Conservation (phyloP, 2,113 vertebrate genomes). For the Erythrolamprus reginae region DNA sequence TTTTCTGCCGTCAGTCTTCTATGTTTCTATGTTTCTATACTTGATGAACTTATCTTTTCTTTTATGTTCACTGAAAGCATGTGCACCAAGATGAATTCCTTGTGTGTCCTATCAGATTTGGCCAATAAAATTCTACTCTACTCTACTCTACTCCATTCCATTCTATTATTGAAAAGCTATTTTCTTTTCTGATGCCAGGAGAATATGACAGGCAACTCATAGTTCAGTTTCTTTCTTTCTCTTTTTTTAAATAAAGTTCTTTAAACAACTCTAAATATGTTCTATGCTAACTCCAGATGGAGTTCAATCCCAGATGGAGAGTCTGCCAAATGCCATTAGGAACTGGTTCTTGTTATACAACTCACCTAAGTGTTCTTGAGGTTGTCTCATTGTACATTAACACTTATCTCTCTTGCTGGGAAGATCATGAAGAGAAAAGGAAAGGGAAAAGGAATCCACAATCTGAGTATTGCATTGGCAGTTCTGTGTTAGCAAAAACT, state of each 20-base stretch:
- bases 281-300: rapidly evolving
- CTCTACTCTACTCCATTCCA: too few relatives aligned
- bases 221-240: not conserved
- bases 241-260: not conserved
- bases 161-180: not conserved
- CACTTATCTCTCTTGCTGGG: not conserved
- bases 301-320: rapidly evolving
- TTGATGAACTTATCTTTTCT: too few relatives aligned
- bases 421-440: not conserved
- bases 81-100: too few relatives aligned
- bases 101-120: too few relatives aligned
- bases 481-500: too few relatives aligned
- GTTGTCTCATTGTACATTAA: too few relatives aligned
- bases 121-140: too few relatives aligned
- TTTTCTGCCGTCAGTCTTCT: too few relatives aligned
- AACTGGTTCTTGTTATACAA: not conserved
- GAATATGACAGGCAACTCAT: not conserved
- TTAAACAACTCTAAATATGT: rapidly evolving
- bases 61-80: too few relatives aligned
- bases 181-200: slow-evolving; percentile 2
- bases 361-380: not conserved
- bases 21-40: too few relatives aligned
- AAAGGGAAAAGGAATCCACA: too few relatives aligned
- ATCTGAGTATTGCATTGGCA: too few relatives aligned
- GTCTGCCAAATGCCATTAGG: not conserved